phyloP scores from a whole-genome alignment of 2,113 vertebrate species.

The Noturus placidus region DNA sequence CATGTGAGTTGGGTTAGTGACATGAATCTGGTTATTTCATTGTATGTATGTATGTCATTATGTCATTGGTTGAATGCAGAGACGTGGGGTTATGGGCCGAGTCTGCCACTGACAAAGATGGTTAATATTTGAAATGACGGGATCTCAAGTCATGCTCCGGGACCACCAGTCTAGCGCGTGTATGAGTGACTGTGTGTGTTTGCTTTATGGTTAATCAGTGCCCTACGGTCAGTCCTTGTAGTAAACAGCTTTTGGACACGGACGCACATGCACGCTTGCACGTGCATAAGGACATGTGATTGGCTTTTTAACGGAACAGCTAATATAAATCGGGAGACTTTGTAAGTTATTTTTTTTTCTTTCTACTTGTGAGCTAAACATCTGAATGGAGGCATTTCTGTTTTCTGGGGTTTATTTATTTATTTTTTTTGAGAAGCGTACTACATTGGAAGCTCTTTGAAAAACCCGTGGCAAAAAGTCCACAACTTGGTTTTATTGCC shows the following conservation, averaged over 20 bases:
- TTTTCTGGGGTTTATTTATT: too few species aligned
- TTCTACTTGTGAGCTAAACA: neutral
- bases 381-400: neutral
- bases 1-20: conserved; percentile 73
- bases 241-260: conserved; percentile 60
- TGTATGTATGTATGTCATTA: too few species aligned
- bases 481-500: too few species aligned
- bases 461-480: neutral
- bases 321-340: conserved; percentile 44
- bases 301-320: conserved; percentile 52
- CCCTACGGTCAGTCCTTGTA: conserved; percentile 57
- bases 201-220: conserved; percentile 81
- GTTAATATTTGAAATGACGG: conserved; percentile 58
- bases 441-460: accelerated
- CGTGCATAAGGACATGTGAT: neutral
- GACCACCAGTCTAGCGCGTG: conserved; percentile 3
- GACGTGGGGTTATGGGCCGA: neutral
- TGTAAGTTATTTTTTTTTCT: conserved; percentile 56
- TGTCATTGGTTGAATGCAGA: conserved; percentile 35
- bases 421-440: neutral
- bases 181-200: conserved; percentile 60
- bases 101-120: conserved; percentile 15
- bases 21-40: conserved; percentile 62
- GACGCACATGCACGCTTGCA: conserved; percentile 14
- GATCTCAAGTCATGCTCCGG: conserved; percentile 41